phyloP scores from a whole-genome alignment of 2,888 invertebrate species.

The Aphodius granarius region DNA sequence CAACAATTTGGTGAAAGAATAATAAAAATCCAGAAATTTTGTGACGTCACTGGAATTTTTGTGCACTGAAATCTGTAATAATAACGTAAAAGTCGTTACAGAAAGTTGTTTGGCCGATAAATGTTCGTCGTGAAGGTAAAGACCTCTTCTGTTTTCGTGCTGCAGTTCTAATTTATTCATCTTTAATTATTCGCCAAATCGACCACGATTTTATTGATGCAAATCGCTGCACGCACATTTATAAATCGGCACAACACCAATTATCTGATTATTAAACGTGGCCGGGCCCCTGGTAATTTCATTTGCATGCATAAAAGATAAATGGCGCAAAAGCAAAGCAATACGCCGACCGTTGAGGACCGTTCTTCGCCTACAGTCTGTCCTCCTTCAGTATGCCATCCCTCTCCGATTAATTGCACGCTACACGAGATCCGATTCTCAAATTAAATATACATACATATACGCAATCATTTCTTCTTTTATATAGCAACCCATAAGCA shows the following conservation, averaged over 20 bases:
- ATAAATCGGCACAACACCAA: conserved; percentile 15
- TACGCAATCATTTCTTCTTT: conserved; percentile 12
- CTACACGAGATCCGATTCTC: not conserved
- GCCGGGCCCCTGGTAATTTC: conserved; percentile 9
- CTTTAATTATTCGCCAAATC: conserved; percentile 1
- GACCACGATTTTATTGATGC: conserved; percentile 2
- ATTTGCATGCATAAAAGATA: conserved; percentile 14
- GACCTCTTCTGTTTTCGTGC: not conserved
- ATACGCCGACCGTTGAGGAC: not conserved
- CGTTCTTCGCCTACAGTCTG: not conserved
- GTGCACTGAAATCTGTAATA: too few relatives aligned
- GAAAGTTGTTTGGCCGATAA: not conserved
- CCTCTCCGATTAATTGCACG: not conserved
- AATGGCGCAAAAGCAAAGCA: not conserved
- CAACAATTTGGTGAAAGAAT: too few relatives aligned
- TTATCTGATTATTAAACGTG: conserved; percentile 15
- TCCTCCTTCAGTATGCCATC: not conserved
- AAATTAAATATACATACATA: conserved; percentile 12
- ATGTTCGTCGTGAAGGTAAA: not conserved
- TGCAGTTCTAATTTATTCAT: conserved; percentile 8
- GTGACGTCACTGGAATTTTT: too few relatives aligned
- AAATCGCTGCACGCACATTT: conserved; percentile 4
- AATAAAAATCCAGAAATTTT: too few relatives aligned
- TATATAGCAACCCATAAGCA: not conserved
- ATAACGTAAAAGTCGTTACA: too few relatives aligned